Evolutionary conservation across 2,113 vertebrate genomes (phyloP), one percentile per base, ranked within the genome.

Genomic region (Thymallus thymallus): DNA sequence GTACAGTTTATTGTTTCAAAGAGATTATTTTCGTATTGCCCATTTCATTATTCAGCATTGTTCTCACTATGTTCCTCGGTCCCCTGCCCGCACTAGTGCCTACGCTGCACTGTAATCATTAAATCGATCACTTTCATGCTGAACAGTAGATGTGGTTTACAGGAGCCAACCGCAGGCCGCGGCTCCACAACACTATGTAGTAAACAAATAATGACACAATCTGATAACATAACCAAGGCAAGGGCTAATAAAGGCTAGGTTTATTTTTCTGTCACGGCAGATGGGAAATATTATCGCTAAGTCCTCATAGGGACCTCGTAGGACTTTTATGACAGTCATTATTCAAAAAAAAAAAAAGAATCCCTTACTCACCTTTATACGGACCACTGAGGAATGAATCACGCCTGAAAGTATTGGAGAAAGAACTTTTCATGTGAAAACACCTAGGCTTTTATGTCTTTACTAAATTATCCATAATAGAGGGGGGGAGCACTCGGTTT

Each of bases 391-490:
- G 82, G 81, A 89, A 92, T 90, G 87, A 93, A 91, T 92, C 85
- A 91, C 80, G 74, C 76, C n/a, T 75, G 69, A 81, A 90, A 88
- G 86, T 81, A 75, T 87, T 82, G 85, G 87, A 86, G 88, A 84
- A 92, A 91, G 93, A 92, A 91, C 89, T 91, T 93, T 93, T 93
- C 89, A 92, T 92, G 91, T 90, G 91, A 91, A 91, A 91, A 91
- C 91, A 91, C 89, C 91, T 91, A 79, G 81, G 89, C 83, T 90
- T 92, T 93, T 93, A 93, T 89, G 85, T 86, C 84, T 84, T 89
- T 86, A 85, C 91, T 92, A 93, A 94, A 93, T 89, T 90, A 88
- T 88, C 89, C 86, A 91, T 93, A 92, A 93, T 92, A 87, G 24
- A 79, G 35, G 35, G 10, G 10, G 9, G 82, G 86, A 86, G 86